phyloP scores from a whole-genome alignment of 2,113 vertebrate species.

The Struthidea cinerea region DNA sequence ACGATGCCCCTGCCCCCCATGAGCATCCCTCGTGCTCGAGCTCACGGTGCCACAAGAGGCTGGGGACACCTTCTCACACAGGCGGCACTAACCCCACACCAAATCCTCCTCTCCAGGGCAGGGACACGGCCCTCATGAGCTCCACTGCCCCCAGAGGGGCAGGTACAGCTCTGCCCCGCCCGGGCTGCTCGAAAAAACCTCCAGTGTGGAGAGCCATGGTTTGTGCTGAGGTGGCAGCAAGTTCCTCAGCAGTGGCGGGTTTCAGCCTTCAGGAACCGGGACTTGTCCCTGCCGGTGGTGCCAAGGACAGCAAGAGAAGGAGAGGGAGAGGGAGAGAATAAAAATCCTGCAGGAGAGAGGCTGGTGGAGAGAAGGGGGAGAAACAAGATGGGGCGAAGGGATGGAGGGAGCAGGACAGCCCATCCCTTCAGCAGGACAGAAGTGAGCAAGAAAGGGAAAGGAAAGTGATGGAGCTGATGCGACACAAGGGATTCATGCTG shows the following conservation, averaged over 20 bases:
- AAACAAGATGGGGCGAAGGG: not conserved
- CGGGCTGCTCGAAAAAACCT: not conserved
- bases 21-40: rapidly evolving
- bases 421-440: too few relatives aligned
- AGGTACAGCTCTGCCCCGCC: not conserved
- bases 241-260: not conserved
- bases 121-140: not conserved
- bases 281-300: not conserved
- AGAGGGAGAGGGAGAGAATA: not conserved
- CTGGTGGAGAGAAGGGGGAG: not conserved
- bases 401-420: not conserved
- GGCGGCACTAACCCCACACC: not conserved
- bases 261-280: not conserved
- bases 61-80: not conserved
- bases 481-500: not conserved
- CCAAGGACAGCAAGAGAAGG: not conserved
- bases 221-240: rapidly evolving
- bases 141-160: not conserved
- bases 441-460: not conserved
- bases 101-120: not conserved
- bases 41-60: not conserved
- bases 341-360: not conserved
- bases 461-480: not conserved
- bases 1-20: rapidly evolving
- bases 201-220: not conserved